A percentile compares a stretch with the other conserved stretches of the same genome.
phyloP scores from a whole-genome alignment of 2,888 invertebrate species.

The Phaonia tiefii region DNA sequence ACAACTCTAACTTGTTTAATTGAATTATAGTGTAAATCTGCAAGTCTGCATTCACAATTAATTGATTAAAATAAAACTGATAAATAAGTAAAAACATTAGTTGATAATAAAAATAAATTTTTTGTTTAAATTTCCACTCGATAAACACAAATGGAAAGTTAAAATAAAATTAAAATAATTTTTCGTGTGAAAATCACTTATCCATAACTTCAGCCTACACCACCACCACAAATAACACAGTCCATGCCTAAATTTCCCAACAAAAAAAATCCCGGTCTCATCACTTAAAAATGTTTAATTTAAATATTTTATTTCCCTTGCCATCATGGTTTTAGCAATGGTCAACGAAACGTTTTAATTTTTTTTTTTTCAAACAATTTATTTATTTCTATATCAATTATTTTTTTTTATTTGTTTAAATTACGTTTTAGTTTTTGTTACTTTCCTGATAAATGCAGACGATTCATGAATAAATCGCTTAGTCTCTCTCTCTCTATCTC shows the following conservation, averaged over 20 bases:
- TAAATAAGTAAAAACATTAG: too few relatives aligned
- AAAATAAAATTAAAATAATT: background rate
- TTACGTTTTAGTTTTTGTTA: constrained; percentile 3
- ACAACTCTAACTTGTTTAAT: too few relatives aligned
- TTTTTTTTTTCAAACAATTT: too few relatives aligned
- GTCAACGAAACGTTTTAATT: constrained; percentile 1
- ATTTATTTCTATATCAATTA: too few relatives aligned
- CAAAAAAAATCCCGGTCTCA: background rate
- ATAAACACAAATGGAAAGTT: background rate
- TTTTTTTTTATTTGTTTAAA: background rate
- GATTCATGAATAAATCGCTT: constrained; percentile 9
- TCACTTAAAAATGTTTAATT: background rate
- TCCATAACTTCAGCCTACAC: background rate
- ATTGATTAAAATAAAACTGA: too few relatives aligned
- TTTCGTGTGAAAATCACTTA: constrained; percentile 1
- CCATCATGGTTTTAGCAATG: background rate
- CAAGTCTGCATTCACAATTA: too few relatives aligned
- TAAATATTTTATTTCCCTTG: constrained; percentile 18
- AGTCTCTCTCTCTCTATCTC: too few relatives aligned
- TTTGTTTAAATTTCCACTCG: background rate
- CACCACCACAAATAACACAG: background rate
- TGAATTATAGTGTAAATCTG: too few relatives aligned
- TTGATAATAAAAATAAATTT: too few relatives aligned
- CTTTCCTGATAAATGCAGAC: constrained; percentile 40
- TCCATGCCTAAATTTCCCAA: constrained; percentile 7